Conservation (phyloP, 2,113 vertebrate genomes). For the Polyodon spathula region DNA sequence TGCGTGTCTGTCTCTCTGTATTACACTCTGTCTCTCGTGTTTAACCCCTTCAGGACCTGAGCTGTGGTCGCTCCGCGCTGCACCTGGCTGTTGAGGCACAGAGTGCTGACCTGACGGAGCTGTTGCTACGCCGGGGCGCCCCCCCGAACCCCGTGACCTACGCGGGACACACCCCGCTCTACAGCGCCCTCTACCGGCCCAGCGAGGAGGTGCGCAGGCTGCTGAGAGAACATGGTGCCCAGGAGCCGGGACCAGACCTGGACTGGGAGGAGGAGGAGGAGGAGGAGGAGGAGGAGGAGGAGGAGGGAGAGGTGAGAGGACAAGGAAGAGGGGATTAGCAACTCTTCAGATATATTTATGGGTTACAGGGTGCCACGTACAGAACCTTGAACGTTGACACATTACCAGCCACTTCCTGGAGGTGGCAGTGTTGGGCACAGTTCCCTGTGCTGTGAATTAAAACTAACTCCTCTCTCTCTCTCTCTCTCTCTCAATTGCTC, state of each 20-base stretch:
- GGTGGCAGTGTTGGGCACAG: neutral
- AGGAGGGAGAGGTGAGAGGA: too few species aligned
- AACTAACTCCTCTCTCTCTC: too few species aligned
- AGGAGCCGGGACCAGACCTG: conserved; percentile 17
- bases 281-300: conserved; percentile 20
- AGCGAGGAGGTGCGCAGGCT: conserved; percentile 28
- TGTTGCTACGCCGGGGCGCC: conserved; percentile 34
- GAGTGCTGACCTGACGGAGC: conserved; percentile 34
- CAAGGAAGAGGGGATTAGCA: too few species aligned
- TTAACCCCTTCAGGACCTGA: conserved; percentile 38
- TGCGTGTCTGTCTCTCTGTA: too few species aligned
- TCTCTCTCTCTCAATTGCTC: too few species aligned
- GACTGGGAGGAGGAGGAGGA: conserved; percentile 31
- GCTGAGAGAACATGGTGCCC: conserved; percentile 41
- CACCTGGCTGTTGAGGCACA: conserved; percentile 53
- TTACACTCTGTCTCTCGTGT: too few species aligned
- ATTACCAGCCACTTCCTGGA: neutral
- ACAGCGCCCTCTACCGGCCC: conserved; percentile 38
- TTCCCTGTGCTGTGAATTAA: too few species aligned
- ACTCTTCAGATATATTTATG: too few species aligned
- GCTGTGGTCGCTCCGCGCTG: conserved; percentile 49
- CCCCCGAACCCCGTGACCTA: conserved; percentile 34
- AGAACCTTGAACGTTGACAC: conserved; percentile 7
- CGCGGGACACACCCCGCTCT: conserved; percentile 42
- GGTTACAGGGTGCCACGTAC: too few species aligned